Percentiles rank a stretch among this genome's conserved stretches.
These are phyloP conservation scores for Condylura cristata DNA, from an alignment of 2,113 vertebrate species.

Conservation along the genomic window DNA sequence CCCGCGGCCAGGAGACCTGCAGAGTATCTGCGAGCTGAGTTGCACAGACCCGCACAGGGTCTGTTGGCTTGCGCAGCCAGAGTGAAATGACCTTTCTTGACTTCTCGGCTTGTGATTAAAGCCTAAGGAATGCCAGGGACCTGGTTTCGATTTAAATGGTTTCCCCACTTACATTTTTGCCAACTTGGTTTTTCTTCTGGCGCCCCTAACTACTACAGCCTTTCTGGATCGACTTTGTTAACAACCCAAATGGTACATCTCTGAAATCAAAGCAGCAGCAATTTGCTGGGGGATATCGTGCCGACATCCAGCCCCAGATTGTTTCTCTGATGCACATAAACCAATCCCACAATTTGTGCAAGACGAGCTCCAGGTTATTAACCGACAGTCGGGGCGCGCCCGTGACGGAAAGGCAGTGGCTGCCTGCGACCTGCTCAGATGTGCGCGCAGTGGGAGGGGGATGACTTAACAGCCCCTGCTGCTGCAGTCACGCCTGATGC, in stretches of 20 bases:
- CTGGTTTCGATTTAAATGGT: neutral
- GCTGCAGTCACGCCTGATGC: neutral
- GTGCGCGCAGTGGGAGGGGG: neutral
- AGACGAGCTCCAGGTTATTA: conserved; percentile 35
- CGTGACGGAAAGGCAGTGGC: fast-evolving
- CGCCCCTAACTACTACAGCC: neutral
- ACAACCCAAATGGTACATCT: neutral
- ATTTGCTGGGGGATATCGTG: neutral
- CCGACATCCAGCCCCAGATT: neutral
- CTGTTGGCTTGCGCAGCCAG: neutral
- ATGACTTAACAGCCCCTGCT: neutral
- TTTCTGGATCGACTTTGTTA: neutral
- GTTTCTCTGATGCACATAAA: neutral
- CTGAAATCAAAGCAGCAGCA: neutral
- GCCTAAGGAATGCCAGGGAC: neutral
- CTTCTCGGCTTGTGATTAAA: neutral
- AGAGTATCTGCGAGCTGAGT: no score
- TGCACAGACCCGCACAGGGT: no score
- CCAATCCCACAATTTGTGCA: neutral
- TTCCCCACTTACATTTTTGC: neutral
- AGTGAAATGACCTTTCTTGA: neutral
- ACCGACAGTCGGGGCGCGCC: neutral
- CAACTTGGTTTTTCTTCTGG: neutral
- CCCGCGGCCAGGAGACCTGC: neutral
- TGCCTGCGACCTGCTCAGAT: neutral